phyloP scores from a whole-genome alignment of 2,888 invertebrate genomes.

The Cosmia pyralina region DNA sequence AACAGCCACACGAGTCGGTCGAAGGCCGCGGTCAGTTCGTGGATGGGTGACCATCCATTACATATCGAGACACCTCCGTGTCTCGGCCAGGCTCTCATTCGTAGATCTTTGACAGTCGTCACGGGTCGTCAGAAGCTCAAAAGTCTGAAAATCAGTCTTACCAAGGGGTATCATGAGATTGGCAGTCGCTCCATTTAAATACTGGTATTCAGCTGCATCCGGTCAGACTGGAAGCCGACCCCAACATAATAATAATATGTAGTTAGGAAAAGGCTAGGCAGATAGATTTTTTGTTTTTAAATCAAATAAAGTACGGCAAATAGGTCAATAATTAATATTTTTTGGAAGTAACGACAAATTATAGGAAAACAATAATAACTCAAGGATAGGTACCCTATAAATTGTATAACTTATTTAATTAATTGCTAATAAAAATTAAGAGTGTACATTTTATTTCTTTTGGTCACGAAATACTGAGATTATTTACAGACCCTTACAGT shows the following conservation, averaged over 20 bases:
- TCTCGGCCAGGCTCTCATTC: neutral
- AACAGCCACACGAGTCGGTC: too few relatives aligned
- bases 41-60: neutral
- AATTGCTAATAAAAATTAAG: slow-evolving; percentile 11
- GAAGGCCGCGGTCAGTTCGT: too few relatives aligned
- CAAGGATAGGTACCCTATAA: neutral
- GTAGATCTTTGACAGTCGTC: neutral
- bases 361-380: slow-evolving; percentile 16
- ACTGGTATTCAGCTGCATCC: neutral
- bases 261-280: too few relatives aligned
- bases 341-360: slow-evolving; percentile 14
- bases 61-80: neutral
- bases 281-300: too few relatives aligned
- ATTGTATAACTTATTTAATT: slow-evolving; percentile 23
- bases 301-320: neutral
- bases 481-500: neutral
- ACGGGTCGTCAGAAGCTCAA: neutral
- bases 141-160: neutral
- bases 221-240: too few relatives aligned
- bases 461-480: slow-evolving; percentile 27
- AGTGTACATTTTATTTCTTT: slow-evolving; percentile 13
- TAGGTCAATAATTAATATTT: slow-evolving; percentile 8
- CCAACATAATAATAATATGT: too few relatives aligned
- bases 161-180: neutral
- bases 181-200: neutral